phyloP scores from a whole-genome alignment of 2,888 invertebrate genomes.

The Cataglyphis livida region DNA sequence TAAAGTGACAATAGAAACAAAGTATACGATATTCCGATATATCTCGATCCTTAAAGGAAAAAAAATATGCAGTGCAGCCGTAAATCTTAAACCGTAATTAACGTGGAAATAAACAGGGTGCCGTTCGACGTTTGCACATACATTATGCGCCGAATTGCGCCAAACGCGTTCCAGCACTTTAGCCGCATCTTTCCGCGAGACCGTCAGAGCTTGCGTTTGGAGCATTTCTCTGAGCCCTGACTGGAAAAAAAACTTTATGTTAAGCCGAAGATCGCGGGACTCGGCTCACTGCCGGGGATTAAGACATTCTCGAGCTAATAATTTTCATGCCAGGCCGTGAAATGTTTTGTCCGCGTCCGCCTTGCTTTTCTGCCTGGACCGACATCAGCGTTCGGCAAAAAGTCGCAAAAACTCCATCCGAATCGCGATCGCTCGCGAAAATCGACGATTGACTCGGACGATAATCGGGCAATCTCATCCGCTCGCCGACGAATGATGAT shows the following conservation, averaged over 20 bases:
- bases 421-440: background rate
- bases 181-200: constrained; percentile 54
- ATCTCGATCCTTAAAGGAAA: constrained; percentile 40
- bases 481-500: background rate
- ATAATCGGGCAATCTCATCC: background rate
- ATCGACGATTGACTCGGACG: background rate
- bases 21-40: constrained; percentile 12
- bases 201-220: constrained; percentile 42
- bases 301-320: constrained; percentile 84
- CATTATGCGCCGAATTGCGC: constrained; percentile 64
- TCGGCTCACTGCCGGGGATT: constrained; percentile 77
- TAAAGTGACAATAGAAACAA: constrained; percentile 39
- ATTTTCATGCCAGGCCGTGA: constrained; percentile 79
- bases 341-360: constrained; percentile 79
- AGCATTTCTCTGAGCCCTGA: constrained; percentile 42
- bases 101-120: constrained; percentile 56
- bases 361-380: constrained; percentile 18
- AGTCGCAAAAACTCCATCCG: background rate
- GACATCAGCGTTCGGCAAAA: background rate
- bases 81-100: constrained; percentile 37
- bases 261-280: constrained; percentile 77
- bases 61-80: constrained; percentile 17
- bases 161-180: constrained; percentile 55
- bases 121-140: constrained; percentile 62
- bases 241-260: constrained; percentile 76